These are phyloP conservation scores for Papilio protenor DNA, from an alignment of 2,888 invertebrate species.

Conservation along the genomic window DNA sequence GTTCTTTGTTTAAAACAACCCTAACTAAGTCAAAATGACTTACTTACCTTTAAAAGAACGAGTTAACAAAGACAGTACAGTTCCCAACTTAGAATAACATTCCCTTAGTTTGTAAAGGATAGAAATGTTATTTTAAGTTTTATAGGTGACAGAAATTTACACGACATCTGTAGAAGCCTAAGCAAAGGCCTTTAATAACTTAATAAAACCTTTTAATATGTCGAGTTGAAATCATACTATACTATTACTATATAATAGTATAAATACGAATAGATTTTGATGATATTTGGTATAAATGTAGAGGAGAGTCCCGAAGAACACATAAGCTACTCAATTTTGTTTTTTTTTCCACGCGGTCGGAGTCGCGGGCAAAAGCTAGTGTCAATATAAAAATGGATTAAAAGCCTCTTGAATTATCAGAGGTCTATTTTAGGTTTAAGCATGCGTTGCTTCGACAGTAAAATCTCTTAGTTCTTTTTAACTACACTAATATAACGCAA, in stretches of 20 bases:
- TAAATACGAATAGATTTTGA: no score
- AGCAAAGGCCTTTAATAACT: neutral
- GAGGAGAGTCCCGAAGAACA: no score
- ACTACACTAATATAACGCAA: no score
- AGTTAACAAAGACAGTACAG: constrained; percentile 14
- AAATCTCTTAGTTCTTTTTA: no score
- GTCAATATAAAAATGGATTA: neutral
- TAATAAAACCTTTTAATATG: neutral
- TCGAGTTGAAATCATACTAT: neutral
- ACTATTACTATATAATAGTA: no score
- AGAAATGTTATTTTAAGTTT: constrained; percentile 4
- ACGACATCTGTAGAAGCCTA: neutral
- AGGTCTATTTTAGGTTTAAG: no score
- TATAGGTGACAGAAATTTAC: neutral
- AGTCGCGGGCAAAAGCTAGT: no score
- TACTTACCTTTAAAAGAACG: constrained; percentile 30
- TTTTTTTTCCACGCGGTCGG: no score
- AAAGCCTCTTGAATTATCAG: neutral
- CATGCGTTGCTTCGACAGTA: no score
- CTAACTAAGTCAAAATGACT: constrained; percentile 56
- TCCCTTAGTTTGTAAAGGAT: constrained; percentile 11
- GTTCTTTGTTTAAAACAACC: constrained; percentile 60
- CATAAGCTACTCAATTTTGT: no score
- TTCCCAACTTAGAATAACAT: constrained; percentile 13
- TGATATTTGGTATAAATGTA: no score